A percentile compares a stretch with the other conserved stretches of the same genome.
Conservation (phyloP, 2,888 invertebrate genomes). For the Cactoblastis cactorum region DNA sequence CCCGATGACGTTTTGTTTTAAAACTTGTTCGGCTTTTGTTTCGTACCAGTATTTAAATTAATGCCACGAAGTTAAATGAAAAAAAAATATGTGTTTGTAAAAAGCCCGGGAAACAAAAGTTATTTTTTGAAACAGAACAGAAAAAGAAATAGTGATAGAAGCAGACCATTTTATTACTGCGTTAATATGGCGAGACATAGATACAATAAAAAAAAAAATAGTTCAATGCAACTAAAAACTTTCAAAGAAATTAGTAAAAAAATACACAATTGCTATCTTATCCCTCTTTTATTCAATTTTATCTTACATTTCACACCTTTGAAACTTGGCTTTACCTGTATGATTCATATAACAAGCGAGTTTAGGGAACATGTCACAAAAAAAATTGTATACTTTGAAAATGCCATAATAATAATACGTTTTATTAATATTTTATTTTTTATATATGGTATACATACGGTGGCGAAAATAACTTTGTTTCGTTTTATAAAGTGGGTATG, state of each 20-base stretch:
- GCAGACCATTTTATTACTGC: no score
- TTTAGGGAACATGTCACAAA: no score
- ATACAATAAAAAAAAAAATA: neutral
- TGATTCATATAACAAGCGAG: neutral
- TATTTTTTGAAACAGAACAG: no score
- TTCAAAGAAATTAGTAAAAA: neutral
- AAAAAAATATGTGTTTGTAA: neutral
- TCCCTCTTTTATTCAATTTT: neutral
- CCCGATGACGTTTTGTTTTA: constrained; percentile 7
- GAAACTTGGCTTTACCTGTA: neutral
- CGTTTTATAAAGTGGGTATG: no score
- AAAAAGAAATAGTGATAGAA: no score
- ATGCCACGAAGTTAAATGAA: neutral
- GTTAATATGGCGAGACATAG: neutral
- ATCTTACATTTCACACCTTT: neutral
- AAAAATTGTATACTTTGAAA: no score
- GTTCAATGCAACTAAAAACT: no score
- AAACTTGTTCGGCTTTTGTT: constrained; percentile 9
- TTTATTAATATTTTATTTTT: no score
- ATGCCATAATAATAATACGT: no score
- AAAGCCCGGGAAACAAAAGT: no score
- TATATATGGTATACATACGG: no score
- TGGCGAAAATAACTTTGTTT: no score
- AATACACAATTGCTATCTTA: neutral
- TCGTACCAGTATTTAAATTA: constrained; percentile 5